Percentiles rank a stretch among this genome's conserved stretches.
phyloP scores from a whole-genome alignment of 2,797 vertebrate genomes.

The Xenops minutus region DNA sequence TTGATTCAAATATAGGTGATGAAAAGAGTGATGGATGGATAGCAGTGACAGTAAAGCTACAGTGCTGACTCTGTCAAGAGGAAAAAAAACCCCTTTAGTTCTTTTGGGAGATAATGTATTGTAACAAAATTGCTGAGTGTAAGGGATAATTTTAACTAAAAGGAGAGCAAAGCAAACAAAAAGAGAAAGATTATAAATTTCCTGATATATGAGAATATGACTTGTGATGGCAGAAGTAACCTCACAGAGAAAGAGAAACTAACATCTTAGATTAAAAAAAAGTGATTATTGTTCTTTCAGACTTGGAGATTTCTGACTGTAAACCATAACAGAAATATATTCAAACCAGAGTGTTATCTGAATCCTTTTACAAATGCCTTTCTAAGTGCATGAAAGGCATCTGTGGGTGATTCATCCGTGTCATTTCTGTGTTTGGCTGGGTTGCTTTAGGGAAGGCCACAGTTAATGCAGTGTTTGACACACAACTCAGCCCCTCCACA shows the following conservation, averaged over 20 bases:
- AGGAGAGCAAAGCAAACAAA: neutral
- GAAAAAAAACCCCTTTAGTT: neutral
- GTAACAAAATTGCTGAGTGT: neutral
- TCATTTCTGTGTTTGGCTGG: neutral
- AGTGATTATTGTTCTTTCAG: neutral
- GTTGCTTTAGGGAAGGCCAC: neutral
- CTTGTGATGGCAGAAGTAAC: neutral
- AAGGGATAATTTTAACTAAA: neutral
- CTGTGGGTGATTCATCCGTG: neutral
- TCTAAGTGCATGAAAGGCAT: neutral
- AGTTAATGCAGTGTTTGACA: neutral
- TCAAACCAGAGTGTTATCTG: neutral
- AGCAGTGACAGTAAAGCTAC: neutral
- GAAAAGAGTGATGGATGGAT: neutral
- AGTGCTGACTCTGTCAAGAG: neutral
- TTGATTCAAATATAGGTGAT: neutral
- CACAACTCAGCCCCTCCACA: rapidly evolving
- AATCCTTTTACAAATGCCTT: neutral
- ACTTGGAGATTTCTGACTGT: neutral
- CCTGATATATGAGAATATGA: neutral
- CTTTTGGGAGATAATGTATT: neutral
- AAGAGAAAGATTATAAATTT: neutral
- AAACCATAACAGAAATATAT: neutral
- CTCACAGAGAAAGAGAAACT: neutral
- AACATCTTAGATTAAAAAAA: neutral